Percentiles rank a stretch among this genome's conserved stretches.
These are phyloP conservation scores for Gallinago undulata DNA, from an alignment of 2,113 vertebrate species.

Conservation along the genomic window DNA sequence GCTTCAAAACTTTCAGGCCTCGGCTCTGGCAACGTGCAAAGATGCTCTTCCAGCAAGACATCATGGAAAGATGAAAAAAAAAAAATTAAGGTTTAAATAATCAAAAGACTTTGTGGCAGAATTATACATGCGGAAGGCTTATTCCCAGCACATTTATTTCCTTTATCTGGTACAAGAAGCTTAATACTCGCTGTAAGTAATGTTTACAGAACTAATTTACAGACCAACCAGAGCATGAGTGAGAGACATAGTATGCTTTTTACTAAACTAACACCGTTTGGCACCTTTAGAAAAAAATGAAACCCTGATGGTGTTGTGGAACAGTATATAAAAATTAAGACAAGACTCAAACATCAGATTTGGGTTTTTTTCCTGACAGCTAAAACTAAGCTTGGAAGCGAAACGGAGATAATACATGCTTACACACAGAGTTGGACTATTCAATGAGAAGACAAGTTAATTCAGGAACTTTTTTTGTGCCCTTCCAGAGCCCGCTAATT, in stretches of 20 bases:
- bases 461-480: not conserved
- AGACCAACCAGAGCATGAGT: not conserved
- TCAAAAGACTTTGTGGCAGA: not conserved
- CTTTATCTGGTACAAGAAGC: not conserved
- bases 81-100: not conserved
- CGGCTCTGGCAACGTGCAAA: not conserved
- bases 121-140: not conserved
- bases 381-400: not conserved
- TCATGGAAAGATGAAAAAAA: not conserved
- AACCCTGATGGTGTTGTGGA: not conserved
- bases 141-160: not conserved
- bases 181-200: not conserved
- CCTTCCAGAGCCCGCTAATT: not conserved
- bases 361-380: not conserved
- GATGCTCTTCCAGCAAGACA: not conserved
- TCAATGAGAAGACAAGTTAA: not conserved
- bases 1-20: slow-evolving; percentile 68
- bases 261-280: too few relatives aligned
- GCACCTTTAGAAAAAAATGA: not conserved
- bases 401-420: fast-evolving
- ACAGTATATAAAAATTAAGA: not conserved
- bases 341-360: not conserved
- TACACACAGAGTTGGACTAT: fast-evolving
- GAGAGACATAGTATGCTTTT: fast-evolving
- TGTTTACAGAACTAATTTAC: not conserved